A percentile compares a stretch with the other conserved stretches of the same genome.
phyloP scores from a whole-genome alignment of 2,113 vertebrate genomes.

The Cryptomyrus ogoouensis region DNA sequence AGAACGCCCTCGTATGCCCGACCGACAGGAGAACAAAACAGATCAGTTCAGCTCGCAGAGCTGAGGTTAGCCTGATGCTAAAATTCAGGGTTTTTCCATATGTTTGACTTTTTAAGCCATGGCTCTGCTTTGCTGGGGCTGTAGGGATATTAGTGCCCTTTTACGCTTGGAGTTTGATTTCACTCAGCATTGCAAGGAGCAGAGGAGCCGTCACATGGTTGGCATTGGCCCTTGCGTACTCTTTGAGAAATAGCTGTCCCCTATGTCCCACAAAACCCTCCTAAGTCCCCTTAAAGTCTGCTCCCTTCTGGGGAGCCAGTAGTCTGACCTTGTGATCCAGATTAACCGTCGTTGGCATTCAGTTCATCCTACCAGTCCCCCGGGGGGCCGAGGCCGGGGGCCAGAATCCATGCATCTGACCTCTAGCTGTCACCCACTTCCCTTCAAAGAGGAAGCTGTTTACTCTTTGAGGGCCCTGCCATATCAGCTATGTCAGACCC shows the following conservation, averaged over 20 bases:
- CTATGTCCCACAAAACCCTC: not conserved
- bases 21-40: constrained; percentile 40
- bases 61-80: not conserved
- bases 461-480: not conserved
- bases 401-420: not conserved
- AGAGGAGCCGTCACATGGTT: not conserved
- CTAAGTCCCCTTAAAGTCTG: constrained; percentile 4
- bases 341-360: not conserved
- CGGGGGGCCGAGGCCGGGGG: not conserved
- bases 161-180: not conserved
- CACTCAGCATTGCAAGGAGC: not conserved
- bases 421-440: not conserved
- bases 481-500: not conserved
- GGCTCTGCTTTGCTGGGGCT: not conserved
- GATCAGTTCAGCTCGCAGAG: not conserved
- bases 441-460: constrained; percentile 3
- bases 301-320: not conserved
- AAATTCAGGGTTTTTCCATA: not conserved
- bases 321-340: not conserved
- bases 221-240: not conserved
- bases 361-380: not conserved
- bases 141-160: not conserved
- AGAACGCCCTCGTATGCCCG: constrained; percentile 48
- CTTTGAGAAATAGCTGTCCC: not conserved
- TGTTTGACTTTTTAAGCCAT: not conserved